Evolutionary conservation across 2,113 vertebrate genomes (phyloP).

Genomic region (Corythornis vintsioides): DNA sequence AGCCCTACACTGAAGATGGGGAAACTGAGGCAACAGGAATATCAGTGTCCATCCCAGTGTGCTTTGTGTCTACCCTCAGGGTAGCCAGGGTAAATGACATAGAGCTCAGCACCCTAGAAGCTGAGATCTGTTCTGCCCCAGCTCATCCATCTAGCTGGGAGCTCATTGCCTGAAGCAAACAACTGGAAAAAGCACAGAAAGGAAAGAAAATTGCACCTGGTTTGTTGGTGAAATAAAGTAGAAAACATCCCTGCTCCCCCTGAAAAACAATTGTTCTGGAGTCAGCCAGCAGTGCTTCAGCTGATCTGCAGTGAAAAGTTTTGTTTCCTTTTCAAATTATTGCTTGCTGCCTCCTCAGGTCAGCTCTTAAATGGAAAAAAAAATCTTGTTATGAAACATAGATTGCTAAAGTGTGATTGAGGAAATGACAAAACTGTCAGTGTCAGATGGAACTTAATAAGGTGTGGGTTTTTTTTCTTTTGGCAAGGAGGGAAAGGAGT

Average conservation of each 20-base stretch:
- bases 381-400: constrained; percentile 6
- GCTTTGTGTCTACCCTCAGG: not conserved
- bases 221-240: not conserved
- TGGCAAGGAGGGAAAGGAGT: not conserved
- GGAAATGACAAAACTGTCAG: constrained; percentile 23
- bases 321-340: constrained; percentile 33
- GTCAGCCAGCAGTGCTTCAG: not conserved
- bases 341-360: constrained; percentile 27
- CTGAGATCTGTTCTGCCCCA: not conserved
- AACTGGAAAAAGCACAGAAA: not conserved
- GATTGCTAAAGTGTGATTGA: constrained; percentile 13
- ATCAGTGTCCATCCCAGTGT: not conserved
- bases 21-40: constrained; percentile 52
- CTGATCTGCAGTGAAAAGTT: constrained; percentile 11
- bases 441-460: not conserved
- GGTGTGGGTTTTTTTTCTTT: not conserved
- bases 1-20: not conserved
- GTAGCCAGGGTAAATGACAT: not conserved
- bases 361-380: not conserved
- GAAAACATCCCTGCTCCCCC: not conserved
- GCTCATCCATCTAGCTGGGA: not conserved
- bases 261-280: not conserved
- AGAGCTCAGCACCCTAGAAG: not conserved
- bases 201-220: not conserved
- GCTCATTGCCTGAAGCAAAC: not conserved